Base-by-base conservation (phyloP, 2,113 vertebrate species). In the Oryzias javanicus region DNA sequence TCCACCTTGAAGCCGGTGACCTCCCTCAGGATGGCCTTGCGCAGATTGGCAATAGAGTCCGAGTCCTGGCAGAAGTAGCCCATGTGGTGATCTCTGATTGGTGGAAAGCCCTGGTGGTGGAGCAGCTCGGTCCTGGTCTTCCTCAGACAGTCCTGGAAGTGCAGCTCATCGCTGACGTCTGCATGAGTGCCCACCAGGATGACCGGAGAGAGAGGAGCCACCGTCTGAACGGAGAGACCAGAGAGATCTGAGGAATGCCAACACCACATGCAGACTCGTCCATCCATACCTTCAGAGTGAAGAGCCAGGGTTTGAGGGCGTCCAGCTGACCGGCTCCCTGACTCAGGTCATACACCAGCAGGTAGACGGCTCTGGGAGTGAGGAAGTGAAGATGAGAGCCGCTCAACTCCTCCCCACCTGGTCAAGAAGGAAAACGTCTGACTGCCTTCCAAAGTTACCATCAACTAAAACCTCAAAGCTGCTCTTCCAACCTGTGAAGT, bases 261-360 rank as follows among this genome's bases (percentile, higher is more conserved):
- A 35, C 10, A 35, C 29, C 10, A 35, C 29, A 35, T 35, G 2
- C 35, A 35, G 3, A 35, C 3, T 35, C 35, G 3, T 35, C 2
- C 35, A 35, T 35, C 35, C 82, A 80, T 67, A 96, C 97, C 88
- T 98, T 98, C 80, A 99, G 96, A 81, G 96, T 98, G 80, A 98
- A 98, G 61, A 99, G 94, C 97, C 97, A 99, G 0, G 94, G 95
- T 70, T 97, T 98, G 83, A 99, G 93, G 24, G 93, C 88, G 20
- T 98, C 94, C 68, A 98, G 92, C 76, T 97, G 94, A 25, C 89
- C 77, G 57, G 86, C 86, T 67, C 96, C 97, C 85, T 94, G 96
- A 86, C 95, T 98, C 69, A 97, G 89, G 82, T 98, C 90, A 69
- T 95, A 98, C 46, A 99, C 94, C 49, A 96, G 94, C 51, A 99